Conservation (phyloP, 1,140 invertebrate species). For the Trachymyrmex septentrionalis region DNA sequence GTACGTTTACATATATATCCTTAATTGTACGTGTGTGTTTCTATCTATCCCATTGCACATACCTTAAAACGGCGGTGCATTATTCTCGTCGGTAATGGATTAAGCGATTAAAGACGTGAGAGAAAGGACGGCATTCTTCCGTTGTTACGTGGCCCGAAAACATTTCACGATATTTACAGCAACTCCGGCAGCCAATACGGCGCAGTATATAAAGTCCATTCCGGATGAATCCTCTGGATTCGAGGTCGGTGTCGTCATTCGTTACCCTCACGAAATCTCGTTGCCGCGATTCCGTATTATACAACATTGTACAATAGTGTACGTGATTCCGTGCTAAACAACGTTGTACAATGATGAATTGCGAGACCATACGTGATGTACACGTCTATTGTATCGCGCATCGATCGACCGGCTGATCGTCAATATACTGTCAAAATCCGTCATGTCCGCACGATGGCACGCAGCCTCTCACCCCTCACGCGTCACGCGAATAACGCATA, state of each 20-base stretch:
- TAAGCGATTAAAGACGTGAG: conserved; percentile 30
- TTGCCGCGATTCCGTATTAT: neutral
- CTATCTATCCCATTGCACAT: neutral
- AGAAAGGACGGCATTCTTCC: neutral
- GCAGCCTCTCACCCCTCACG: neutral
- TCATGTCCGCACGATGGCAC: neutral
- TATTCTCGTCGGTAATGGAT: conserved; percentile 20
- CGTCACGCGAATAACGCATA: neutral
- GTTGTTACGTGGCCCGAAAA: conserved; percentile 6
- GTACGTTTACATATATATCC: neutral
- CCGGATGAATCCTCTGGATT: neutral
- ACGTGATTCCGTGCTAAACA: neutral
- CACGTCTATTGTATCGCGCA: neutral
- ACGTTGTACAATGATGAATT: no score
- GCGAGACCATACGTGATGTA: no score
- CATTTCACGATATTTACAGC: neutral
- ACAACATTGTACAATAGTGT: no score
- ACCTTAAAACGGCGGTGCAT: conserved; percentile 10
- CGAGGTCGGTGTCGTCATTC: neutral
- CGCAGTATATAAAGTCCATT: neutral
- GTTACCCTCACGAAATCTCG: neutral
- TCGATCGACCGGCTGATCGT: neutral
- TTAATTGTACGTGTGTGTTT: neutral
- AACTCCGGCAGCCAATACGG: neutral
- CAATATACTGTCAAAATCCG: neutral